A percentile compares a stretch with the other conserved stretches of the same genome.
Conservation (phyloP, 2,113 vertebrate genomes). For the Eptesicus fuscus region DNA sequence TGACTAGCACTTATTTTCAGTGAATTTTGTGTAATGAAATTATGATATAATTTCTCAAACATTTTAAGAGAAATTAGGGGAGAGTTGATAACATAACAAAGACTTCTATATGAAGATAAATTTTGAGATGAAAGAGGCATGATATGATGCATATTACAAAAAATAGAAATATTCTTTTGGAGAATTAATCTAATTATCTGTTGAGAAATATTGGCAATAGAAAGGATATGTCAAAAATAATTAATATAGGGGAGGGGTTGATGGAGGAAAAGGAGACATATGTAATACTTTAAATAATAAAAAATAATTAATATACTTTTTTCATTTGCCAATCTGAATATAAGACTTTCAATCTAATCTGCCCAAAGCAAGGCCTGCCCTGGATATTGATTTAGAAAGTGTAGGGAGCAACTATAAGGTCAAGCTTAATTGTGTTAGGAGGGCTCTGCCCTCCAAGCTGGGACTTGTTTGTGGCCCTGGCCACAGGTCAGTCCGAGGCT, state of each 20-base stretch:
- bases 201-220: background rate
- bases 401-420: too few species aligned
- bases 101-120: background rate
- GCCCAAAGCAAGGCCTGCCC: background rate
- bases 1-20: background rate
- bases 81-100: background rate
- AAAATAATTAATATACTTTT: background rate
- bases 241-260: too few species aligned
- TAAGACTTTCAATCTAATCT: background rate
- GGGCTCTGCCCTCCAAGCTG: too few species aligned
- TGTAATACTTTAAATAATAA: too few species aligned
- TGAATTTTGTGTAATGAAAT: background rate
- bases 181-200: background rate
- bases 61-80: background rate
- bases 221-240: background rate
- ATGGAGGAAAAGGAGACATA: too few species aligned
- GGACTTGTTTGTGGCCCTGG: too few species aligned
- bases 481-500: too few species aligned
- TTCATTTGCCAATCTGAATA: background rate
- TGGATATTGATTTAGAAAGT: background rate
- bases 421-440: too few species aligned
- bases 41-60: background rate
- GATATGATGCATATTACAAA: background rate
- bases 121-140: background rate
- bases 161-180: background rate